These are phyloP conservation scores for Thysanoteuthis rhombus DNA, from an alignment of 2,888 invertebrate genomes.

Conservation along the genomic window DNA sequence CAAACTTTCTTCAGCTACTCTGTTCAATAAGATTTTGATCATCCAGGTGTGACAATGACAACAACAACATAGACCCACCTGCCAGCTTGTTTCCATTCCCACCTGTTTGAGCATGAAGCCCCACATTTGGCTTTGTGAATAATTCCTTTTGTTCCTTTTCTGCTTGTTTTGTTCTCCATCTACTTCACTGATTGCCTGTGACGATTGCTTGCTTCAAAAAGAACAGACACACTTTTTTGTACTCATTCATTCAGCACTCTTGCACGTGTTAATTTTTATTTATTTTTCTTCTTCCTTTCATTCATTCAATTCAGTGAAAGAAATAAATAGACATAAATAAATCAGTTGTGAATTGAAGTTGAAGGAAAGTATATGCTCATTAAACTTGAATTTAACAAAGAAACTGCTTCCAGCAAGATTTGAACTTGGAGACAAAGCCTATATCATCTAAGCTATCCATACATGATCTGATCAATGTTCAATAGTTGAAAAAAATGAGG, in stretches of 20 bases:
- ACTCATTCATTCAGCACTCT: neutral
- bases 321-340: conserved; percentile 23
- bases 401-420: neutral
- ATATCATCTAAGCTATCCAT: neutral
- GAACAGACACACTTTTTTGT: neutral
- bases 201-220: neutral
- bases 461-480: neutral
- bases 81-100: neutral
- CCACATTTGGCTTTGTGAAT: neutral
- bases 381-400: neutral
- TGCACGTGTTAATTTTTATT: neutral
- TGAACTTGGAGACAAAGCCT: neutral
- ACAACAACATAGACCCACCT: neutral
- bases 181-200: neutral
- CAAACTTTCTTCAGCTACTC: neutral
- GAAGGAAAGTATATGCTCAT: neutral
- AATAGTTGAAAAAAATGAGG: neutral
- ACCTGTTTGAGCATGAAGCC: neutral
- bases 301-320: neutral
- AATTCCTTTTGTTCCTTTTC: neutral
- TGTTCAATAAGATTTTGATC: neutral
- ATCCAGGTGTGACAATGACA: neutral
- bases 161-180: neutral
- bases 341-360: conserved; percentile 24
- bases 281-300: neutral